phyloP scores from a whole-genome alignment of 2,113 vertebrate genomes.

The Gila orcuttii region DNA sequence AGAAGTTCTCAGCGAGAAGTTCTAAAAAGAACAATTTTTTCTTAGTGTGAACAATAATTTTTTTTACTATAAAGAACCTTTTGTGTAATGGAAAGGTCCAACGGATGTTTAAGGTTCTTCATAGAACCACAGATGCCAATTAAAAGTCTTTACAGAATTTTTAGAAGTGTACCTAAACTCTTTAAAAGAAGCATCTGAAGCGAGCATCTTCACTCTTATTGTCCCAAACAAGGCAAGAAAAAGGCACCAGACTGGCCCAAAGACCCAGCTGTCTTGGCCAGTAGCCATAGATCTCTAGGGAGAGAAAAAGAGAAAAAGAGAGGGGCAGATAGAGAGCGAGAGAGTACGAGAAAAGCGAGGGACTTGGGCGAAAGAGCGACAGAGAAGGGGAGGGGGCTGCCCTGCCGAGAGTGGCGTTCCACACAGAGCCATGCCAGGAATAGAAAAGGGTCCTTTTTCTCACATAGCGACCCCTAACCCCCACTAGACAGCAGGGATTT shows the following conservation, averaged over 20 bases:
- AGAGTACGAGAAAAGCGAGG: constrained; percentile 11
- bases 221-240: constrained; percentile 62
- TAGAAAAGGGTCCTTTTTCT: constrained; percentile 83
- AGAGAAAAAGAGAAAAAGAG: constrained; percentile 64
- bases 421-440: constrained; percentile 82
- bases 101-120: not conserved
- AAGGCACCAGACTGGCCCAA: constrained; percentile 82
- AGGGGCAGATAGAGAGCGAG: constrained; percentile 63
- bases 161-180: not conserved
- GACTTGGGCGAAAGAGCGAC: constrained; percentile 64
- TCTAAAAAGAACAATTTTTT: not conserved
- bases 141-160: not conserved
- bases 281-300: constrained; percentile 81
- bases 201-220: constrained; percentile 50
- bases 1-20: not conserved
- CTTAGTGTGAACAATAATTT: not conserved
- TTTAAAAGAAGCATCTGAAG: not conserved
- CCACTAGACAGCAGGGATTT: constrained; percentile 83
- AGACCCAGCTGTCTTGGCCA: constrained; percentile 92
- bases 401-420: constrained; percentile 86
- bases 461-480: constrained; percentile 81
- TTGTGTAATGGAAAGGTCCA: not conserved
- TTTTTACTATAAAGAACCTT: not conserved
- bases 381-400: constrained; percentile 67
- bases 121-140: not conserved